Evolutionary conservation across 2,797 vertebrate species (phyloP), one percentile per base, ranked within the genome.

Genomic region (Helostoma temminkii): DNA sequence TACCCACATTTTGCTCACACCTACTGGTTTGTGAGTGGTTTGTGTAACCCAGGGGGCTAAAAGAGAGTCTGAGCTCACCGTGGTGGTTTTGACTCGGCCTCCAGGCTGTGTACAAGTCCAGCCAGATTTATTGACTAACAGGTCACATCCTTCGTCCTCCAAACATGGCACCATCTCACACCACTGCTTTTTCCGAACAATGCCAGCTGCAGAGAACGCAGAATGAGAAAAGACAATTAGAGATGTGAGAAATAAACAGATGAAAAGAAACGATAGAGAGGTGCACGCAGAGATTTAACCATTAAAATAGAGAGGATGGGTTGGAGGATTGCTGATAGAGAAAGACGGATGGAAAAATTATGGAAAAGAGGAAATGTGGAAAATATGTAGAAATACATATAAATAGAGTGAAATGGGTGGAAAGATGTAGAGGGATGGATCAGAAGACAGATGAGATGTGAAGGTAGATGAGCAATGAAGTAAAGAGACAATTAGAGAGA

Each of bases 21-120:
- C 28, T 43, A 47, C 24, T 45, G 71, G 46, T 62, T 46, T 66
- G 24, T 60, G 45, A 47, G n/a, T 42, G 71, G 49, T 60, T 46
- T 64, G 26, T 60, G 45, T 45, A 65, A 66, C 60, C 63, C 7
- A 22, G 34, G 28, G 39, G 60, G 64, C 4, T 59, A 19, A 68
- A 66, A 32, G 69, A 66, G 59, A 66, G 16, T 50, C 64, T 61
- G 76, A 74, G 89, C 94, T 84, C 92, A 99, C 98, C 93, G 98
- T 99, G 84, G 97, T 99, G 88, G 97, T 99, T 96, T 99, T 99
- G 92, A 98, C 96, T 87, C 97, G 94, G 80, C 98, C 97, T 77
- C 98, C 97, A n/a, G 97, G 97, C 94, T 98, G 97, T 62, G 97
- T 98, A 94, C 98, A 99, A 90, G 97, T 99, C 97, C 98, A 99